These are phyloP conservation scores for Microctenopoma stevenorrisi DNA, from an alignment of 2,797 vertebrate species.

Conservation along the genomic window DNA sequence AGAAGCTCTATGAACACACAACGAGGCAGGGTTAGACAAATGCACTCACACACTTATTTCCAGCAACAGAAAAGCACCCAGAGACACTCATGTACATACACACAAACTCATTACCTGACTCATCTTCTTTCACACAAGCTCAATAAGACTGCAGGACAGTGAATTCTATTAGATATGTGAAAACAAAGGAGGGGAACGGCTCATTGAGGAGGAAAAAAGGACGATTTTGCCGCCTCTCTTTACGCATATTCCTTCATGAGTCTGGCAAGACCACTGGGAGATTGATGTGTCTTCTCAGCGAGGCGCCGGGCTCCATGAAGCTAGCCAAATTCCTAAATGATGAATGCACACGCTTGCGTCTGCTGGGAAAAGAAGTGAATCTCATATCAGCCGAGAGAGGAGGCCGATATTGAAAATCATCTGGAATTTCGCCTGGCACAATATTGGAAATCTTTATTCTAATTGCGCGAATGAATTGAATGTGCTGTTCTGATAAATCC, in stretches of 20 bases:
- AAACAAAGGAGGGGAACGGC: slow-evolving; percentile 69
- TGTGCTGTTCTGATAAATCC: slow-evolving; percentile 76
- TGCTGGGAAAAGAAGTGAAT: slow-evolving; percentile 64
- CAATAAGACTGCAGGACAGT: slow-evolving; percentile 57
- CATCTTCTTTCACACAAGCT: slow-evolving; percentile 42
- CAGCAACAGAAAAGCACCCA: slow-evolving; percentile 11
- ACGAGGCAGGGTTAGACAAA: slow-evolving; percentile 34
- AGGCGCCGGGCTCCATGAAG: slow-evolving; percentile 62
- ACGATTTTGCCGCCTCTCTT: slow-evolving; percentile 23
- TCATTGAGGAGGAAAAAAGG: slow-evolving; percentile 69
- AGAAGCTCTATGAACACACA: slow-evolving; percentile 54
- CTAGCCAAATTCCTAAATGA: slow-evolving; percentile 75
- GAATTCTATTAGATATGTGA: slow-evolving; percentile 64
- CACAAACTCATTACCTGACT: slow-evolving; percentile 29
- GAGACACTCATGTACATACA: slow-evolving; percentile 17
- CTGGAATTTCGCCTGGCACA: slow-evolving; percentile 70
- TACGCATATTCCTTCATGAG: slow-evolving; percentile 70
- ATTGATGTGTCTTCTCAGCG: slow-evolving; percentile 75
- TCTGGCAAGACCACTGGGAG: slow-evolving; percentile 73
- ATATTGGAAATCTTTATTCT: slow-evolving; percentile 82
- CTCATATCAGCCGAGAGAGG: slow-evolving; percentile 69
- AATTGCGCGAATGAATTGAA: slow-evolving; percentile 83
- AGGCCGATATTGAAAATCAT: slow-evolving; percentile 79
- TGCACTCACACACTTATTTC: slow-evolving; percentile 26
- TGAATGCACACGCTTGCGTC: slow-evolving; percentile 71